phyloP scores from a whole-genome alignment of 37 sponge, comb jelly and placozoan species.

The Hormiphora californensis region DNA sequence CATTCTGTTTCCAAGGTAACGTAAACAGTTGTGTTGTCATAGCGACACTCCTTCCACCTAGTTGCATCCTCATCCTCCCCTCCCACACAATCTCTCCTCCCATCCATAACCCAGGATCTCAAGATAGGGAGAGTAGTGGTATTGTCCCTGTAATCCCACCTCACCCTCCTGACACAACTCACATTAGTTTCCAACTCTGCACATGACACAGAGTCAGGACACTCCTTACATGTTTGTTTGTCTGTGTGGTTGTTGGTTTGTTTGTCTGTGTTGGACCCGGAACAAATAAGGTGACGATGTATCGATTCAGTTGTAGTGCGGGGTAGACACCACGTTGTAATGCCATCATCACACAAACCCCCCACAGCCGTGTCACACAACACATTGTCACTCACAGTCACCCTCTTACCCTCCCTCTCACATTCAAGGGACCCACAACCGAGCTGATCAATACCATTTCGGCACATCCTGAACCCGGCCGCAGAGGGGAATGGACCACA shows the following conservation, averaged over 20 bases:
- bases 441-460: no score
- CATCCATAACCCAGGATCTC: conserved; percentile 32
- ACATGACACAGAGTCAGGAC: no score
- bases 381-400: background rate
- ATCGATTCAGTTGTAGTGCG: background rate
- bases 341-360: background rate
- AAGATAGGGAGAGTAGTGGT: no score
- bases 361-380: background rate
- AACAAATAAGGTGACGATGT: conserved; percentile 20
- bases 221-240: background rate
- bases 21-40: no score
- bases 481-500: no score
- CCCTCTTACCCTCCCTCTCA: no score
- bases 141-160: no score
- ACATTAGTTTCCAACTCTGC: no score
- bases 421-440: no score
- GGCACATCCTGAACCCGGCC: no score
- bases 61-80: conserved; percentile 3
- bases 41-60: background rate
- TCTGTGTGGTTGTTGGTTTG: background rate
- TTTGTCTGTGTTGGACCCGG: background rate
- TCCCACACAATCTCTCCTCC: background rate
- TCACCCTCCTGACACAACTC: background rate
- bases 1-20: no score
- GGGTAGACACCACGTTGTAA: background rate